Evolutionary conservation across 2,113 vertebrate genomes (phyloP), one percentile per base, ranked within the genome.

Genomic region (Mystacornis crossleyi): DNA sequence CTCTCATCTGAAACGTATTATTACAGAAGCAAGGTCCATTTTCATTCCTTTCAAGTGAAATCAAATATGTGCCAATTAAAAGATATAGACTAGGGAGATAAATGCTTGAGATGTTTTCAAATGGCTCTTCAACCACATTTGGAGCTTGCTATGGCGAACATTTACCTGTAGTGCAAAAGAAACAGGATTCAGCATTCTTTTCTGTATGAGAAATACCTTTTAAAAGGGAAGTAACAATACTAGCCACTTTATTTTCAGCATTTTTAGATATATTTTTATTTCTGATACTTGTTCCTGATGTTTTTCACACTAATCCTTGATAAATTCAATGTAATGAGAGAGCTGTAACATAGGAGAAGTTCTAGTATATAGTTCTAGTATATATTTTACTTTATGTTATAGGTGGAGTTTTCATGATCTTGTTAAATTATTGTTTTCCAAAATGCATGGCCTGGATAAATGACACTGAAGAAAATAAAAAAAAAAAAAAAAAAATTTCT

Each of bases 111-210:
- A 66, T 90, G 25, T 73, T 79, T 93, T 93, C 38, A 61, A 62
- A 58, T 70, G 42, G 45, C 61, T 96, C 55, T 87, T 81, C 26
- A 53, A 69, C 86, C 42, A 86, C n/a, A 72, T 79, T 93, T 96
- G 64, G 67, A 94, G 64, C 78, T 96, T 96, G 78, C 83, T 92
- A 81, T 93, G 72, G 93, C 84, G 65, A 96, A 81, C 2, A 6
- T 31, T 91, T 24, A 90, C 82, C 75, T 93, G 45, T 70, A 88
- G 89, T 55, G 62, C 74, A 97, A 90, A 75, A 38, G 51, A 73
- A 75, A 84, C 3, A 60, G 31, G 42, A 85, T 83, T 78, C 57
- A 85, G 26, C 50, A 82, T 61, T 89, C 28, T 26, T 55, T 29
- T 88, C 54, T 31, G 4, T 81, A 62, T 24, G 9, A 89, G 17